These are phyloP conservation scores for Luperina nickerlii DNA, from an alignment of 2,888 invertebrate species.

Conservation along the genomic window DNA sequence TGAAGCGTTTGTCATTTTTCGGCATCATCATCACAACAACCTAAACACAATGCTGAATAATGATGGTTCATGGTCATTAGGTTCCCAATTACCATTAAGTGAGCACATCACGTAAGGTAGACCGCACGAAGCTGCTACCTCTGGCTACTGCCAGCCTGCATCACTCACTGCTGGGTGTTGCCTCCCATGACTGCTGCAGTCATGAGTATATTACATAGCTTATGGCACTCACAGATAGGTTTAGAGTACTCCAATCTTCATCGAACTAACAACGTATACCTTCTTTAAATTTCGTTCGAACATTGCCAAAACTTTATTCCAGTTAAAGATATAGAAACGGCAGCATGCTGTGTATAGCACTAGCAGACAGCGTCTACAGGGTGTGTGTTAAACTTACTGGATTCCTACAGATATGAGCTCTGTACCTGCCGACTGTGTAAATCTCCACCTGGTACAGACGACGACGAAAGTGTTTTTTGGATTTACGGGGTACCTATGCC, in stretches of 20 bases:
- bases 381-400: constrained; percentile 69
- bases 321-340: constrained; percentile 26
- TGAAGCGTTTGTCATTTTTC: not conserved
- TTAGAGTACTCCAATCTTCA: not conserved
- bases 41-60: not conserved
- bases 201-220: not conserved
- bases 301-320: constrained; percentile 30
- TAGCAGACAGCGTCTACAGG: constrained; percentile 60
- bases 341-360: constrained; percentile 55
- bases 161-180: not conserved
- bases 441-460: constrained; percentile 69
- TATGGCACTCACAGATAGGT: not conserved
- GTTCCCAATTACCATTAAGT: not conserved
- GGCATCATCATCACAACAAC: not conserved
- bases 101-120: not conserved
- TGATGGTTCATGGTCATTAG: not conserved
- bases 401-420: constrained; percentile 73
- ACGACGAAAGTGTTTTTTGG: constrained; percentile 31
- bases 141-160: not conserved
- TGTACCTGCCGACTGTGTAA: constrained; percentile 71
- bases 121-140: not conserved
- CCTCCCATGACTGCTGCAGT: no score
- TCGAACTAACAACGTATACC: not conserved
- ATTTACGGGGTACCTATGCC: no score
- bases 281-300: constrained; percentile 13